phyloP scores from a whole-genome alignment of 1,140 invertebrate genomes.

The Eufriesea mexicana region DNA sequence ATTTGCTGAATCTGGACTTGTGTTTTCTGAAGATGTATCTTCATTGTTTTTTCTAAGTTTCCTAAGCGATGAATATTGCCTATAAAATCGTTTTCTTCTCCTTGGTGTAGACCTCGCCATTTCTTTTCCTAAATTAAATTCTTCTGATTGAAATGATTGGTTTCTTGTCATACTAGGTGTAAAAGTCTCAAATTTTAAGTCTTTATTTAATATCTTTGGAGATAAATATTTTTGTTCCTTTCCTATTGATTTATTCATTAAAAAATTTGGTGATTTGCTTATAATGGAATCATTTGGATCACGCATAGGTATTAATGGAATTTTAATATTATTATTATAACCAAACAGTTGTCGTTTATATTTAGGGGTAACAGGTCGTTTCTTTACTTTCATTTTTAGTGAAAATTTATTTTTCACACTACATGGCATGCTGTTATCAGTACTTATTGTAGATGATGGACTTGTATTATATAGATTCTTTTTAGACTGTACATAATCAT shows the following conservation, averaged over 20 bases:
- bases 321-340: slow-evolving; percentile 40
- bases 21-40: slow-evolving; percentile 23
- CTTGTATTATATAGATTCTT: background rate
- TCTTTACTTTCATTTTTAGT: slow-evolving; percentile 8
- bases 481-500: background rate
- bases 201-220: slow-evolving; percentile 11
- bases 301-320: slow-evolving; percentile 7
- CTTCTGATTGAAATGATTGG: slow-evolving; percentile 19
- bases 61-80: slow-evolving; percentile 21
- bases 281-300: slow-evolving; percentile 44
- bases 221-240: slow-evolving; percentile 20
- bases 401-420: slow-evolving; percentile 7
- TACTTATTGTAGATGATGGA: slow-evolving; percentile 2
- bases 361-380: slow-evolving; percentile 1
- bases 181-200: slow-evolving; percentile 20
- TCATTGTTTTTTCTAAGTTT: slow-evolving; percentile 18
- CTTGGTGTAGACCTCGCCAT: slow-evolving; percentile 60
- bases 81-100: slow-evolving; percentile 43
- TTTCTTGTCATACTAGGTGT: slow-evolving; percentile 42
- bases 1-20: slow-evolving; percentile 26
- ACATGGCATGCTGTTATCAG: background rate
- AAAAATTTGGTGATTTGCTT: slow-evolving; percentile 56
- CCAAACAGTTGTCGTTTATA: slow-evolving; percentile 15
- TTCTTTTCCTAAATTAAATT: slow-evolving; percentile 24
- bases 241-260: background rate